Evolutionary conservation across 2,888 invertebrate species (phyloP).

Genomic region (Ornithoptera priamus): DNA sequence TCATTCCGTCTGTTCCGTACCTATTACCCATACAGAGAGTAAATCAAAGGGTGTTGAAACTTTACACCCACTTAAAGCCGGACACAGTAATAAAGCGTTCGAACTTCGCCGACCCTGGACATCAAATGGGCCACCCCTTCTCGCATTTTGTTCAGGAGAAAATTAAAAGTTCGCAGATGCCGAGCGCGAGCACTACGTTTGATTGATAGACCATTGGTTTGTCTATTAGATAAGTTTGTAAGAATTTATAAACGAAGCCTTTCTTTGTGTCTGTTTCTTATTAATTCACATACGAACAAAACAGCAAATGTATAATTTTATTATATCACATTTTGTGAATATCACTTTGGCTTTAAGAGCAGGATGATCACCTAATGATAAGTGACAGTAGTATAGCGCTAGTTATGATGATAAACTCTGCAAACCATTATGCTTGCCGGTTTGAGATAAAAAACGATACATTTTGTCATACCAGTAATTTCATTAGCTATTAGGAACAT

Average conservation of each 20-base stretch:
- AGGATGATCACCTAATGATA: no score
- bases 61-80: slow-evolving; percentile 81
- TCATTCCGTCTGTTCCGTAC: slow-evolving; percentile 59
- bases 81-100: slow-evolving; percentile 80
- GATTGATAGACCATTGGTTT: slow-evolving; percentile 34
- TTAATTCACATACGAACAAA: neutral
- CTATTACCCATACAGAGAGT: slow-evolving; percentile 72
- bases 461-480: no score
- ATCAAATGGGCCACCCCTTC: slow-evolving; percentile 74
- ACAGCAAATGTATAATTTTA: no score
- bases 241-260: neutral
- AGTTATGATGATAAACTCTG: no score
- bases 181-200: slow-evolving; percentile 39
- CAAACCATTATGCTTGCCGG: no score
- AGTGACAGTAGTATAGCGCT: no score
- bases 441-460: no score
- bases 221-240: neutral
- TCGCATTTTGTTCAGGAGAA: slow-evolving; percentile 66
- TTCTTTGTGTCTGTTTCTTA: neutral
- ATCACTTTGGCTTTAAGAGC: no score
- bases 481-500: no score
- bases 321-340: no score
- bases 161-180: slow-evolving; percentile 71
- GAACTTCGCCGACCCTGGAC: slow-evolving; percentile 76
- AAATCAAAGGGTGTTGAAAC: slow-evolving; percentile 81